A percentile compares a stretch with the other conserved stretches of the same genome.
These are phyloP conservation scores for Dipus sagitta DNA, from an alignment of 2,797 vertebrate species.

Conservation along the genomic window DNA sequence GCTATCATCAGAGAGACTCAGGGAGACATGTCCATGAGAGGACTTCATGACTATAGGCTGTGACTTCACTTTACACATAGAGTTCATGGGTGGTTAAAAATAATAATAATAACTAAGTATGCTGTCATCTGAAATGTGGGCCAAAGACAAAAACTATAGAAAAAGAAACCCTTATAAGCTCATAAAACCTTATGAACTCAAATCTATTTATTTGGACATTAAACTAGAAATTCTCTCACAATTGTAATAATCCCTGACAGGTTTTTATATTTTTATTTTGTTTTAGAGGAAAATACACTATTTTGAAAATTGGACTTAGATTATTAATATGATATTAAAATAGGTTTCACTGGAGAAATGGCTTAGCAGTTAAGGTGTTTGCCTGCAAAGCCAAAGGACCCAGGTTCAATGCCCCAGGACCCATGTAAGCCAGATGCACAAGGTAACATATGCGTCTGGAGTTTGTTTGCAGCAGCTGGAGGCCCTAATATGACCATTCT, in stretches of 20 bases:
- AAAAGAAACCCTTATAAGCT: conserved; percentile 1
- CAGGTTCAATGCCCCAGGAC: too few species aligned
- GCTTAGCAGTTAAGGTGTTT: too few species aligned
- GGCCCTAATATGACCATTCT: too few species aligned
- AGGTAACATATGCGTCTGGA: too few species aligned
- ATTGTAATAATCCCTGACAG: neutral
- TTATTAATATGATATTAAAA: neutral
- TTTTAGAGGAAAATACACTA: neutral
- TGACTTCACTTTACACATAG: too few species aligned
- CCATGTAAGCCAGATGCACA: too few species aligned
- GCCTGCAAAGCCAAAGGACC: too few species aligned
- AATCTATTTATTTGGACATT: conserved; percentile 10
- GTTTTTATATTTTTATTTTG: neutral
- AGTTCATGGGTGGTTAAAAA: neutral
- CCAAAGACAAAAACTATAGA: neutral
- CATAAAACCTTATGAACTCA: neutral
- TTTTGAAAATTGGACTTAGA: neutral
- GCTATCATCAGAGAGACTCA: neutral
- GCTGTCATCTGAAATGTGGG: neutral
- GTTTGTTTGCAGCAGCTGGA: too few species aligned
- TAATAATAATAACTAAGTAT: neutral
- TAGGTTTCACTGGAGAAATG: too few species aligned
- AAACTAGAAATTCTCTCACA: conserved; percentile 2
- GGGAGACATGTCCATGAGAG: neutral
- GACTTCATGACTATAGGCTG: neutral